Percentiles rank a stretch among this genome's conserved stretches.
Evolutionary conservation across 2,888 invertebrate species (phyloP).

Genomic region (Lasioglossum lativentre): DNA sequence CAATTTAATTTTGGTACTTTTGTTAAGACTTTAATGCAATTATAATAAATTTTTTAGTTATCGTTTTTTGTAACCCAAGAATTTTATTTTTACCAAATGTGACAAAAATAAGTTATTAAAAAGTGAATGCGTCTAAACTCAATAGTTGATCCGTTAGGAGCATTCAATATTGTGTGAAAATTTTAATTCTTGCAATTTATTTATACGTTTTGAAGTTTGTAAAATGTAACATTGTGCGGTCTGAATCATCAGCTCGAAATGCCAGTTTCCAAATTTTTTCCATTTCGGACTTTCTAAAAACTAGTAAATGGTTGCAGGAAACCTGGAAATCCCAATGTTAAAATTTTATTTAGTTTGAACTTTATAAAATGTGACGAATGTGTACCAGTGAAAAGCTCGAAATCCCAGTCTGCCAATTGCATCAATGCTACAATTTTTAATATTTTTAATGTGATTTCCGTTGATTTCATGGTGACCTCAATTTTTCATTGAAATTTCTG

Average conservation of each 20-base stretch:
- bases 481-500: neutral
- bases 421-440: neutral
- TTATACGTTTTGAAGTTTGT: neutral
- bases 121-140: neutral
- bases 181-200: neutral
- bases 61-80: neutral
- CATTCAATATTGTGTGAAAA: neutral
- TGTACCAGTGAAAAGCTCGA: neutral
- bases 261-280: neutral
- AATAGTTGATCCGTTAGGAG: neutral
- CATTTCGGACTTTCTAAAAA: neutral
- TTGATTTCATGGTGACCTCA: neutral
- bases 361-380: neutral
- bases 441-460: neutral
- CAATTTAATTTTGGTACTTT: too few species aligned
- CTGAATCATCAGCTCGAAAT: neutral
- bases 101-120: neutral
- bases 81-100: neutral
- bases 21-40: too few species aligned
- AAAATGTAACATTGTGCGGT: neutral
- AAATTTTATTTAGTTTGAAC: neutral
- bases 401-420: neutral
- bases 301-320: too few species aligned
- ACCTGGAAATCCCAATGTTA: neutral
- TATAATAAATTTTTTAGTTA: neutral